Evolutionary conservation across 2,888 invertebrate genomes (phyloP), one percentile per base, ranked within the genome.

Genomic region (Tridacna gigas): DNA sequence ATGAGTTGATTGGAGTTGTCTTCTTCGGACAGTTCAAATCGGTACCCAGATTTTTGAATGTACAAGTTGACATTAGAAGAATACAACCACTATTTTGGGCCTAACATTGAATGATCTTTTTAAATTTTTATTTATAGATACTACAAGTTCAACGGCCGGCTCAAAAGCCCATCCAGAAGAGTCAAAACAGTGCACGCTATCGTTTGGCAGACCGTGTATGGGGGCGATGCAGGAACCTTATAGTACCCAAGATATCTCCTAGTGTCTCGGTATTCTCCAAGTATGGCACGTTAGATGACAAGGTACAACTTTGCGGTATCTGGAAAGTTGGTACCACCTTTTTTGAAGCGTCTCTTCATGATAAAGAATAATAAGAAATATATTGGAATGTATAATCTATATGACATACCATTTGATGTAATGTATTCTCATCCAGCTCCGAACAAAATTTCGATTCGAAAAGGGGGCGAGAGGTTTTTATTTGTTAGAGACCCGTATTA

Each of bases 311-410:
- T 0, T 81, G 79, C 61, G 73, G 79, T 3, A 77, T 84, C 9
- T 84, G 84, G 84, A 84, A 84, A 61, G 76, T 79, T n/a, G 84
- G 81, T 5, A 79, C 84, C 18, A 81, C 81, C n/a, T 13, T 81
- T 79, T 20, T 12, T 84, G 0, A 84, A 79, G 25, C 74, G 84
- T 7, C 37, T 84, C 12, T 84, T 84, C 47, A 73, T 76, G 78
- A 48, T 81, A 22, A 78, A 76, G 25, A 65, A 56, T 11, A 26
- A 66, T 22, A 67, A 80, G 18, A n/a, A 65, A 26, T 83, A 66
- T 61, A 0, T 20, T 28, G 74, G 74, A 37, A 18, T 75, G 22
- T 60, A 73, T 5, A 79, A 84, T 79, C 79, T 80, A 26, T 84
- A 81, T 26, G 66, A 76, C 2, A 81, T 84, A n/a, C 69, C 74